These are phyloP conservation scores for Romanomermis culicivorax DNA, from an alignment of 2,888 invertebrate species.

Conservation along the genomic window DNA sequence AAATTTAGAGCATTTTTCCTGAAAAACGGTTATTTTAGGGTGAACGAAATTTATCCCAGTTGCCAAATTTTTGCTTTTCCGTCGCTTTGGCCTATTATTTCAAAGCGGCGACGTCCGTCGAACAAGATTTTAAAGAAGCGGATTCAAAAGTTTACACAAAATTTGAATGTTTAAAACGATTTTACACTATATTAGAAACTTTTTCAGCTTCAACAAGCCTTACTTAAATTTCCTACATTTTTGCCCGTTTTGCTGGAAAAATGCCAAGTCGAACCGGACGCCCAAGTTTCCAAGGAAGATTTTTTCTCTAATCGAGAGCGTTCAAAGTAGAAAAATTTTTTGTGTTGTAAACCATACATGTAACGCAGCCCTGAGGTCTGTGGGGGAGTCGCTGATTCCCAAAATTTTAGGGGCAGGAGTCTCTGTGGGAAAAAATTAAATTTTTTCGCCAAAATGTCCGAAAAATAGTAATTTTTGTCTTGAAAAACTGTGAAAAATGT, in stretches of 20 bases:
- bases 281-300: conserved; percentile 33
- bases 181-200: too few relatives aligned
- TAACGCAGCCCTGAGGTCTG: too few relatives aligned
- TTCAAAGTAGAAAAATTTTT: too few relatives aligned
- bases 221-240: conserved; percentile 59
- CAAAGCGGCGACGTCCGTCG: conserved; percentile 22
- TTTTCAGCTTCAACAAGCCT: conserved; percentile 33
- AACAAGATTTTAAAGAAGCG: conserved; percentile 12
- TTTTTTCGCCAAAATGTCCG: too few relatives aligned
- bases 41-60: conserved; percentile 47
- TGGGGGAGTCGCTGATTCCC: too few relatives aligned
- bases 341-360: too few relatives aligned
- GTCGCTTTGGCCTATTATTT: conserved; percentile 49
- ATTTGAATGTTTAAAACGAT: too few relatives aligned
- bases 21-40: conserved; percentile 26
- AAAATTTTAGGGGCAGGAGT: too few relatives aligned
- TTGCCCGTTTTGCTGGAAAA: conserved; percentile 50
- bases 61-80: conserved; percentile 71
- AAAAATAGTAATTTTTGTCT: too few relatives aligned
- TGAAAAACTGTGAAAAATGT: too few relatives aligned
- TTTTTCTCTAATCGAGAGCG: not conserved
- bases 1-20: not conserved
- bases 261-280: conserved; percentile 50
- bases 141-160: conserved; percentile 25
- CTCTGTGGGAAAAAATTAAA: too few relatives aligned